These are phyloP conservation scores for Whitmania pigra DNA, from an alignment of 1,140 invertebrate species.

Conservation along the genomic window DNA sequence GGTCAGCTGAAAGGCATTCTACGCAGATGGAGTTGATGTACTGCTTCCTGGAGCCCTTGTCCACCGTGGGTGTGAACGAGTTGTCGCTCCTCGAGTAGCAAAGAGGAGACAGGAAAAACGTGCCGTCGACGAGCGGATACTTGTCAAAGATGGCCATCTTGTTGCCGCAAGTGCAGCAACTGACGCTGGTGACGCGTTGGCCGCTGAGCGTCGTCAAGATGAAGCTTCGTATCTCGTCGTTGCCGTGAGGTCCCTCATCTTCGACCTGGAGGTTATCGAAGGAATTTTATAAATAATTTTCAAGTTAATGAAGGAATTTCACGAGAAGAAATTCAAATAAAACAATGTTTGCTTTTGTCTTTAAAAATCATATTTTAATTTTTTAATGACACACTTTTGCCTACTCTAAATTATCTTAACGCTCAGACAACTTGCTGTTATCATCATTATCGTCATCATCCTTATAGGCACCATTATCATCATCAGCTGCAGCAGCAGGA, in stretches of 20 bases:
- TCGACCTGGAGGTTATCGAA: conserved; percentile 49
- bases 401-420: background rate
- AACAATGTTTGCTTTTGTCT: background rate
- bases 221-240: conserved; percentile 67
- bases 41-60: conserved; percentile 5
- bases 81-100: conserved; percentile 5
- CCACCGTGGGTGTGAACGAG: background rate
- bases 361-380: background rate
- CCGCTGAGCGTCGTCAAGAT: conserved; percentile 35
- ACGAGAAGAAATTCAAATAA: too few relatives aligned
- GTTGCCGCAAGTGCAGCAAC: conserved; percentile 65
- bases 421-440: background rate
- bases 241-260: conserved; percentile 88
- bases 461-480: background rate
- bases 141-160: conserved; percentile 77
- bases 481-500: background rate
- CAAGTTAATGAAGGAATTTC: too few relatives aligned
- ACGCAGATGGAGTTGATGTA: background rate
- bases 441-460: background rate
- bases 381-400: background rate
- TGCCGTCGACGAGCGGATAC: conserved; percentile 84
- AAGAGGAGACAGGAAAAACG: conserved; percentile 58
- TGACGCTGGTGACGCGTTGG: conserved; percentile 32
- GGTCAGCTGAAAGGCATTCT: conserved; percentile 23
- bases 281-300: too few relatives aligned